phyloP scores from a whole-genome alignment of 1,140 invertebrate genomes.

The Eurosta solidaginis region DNA sequence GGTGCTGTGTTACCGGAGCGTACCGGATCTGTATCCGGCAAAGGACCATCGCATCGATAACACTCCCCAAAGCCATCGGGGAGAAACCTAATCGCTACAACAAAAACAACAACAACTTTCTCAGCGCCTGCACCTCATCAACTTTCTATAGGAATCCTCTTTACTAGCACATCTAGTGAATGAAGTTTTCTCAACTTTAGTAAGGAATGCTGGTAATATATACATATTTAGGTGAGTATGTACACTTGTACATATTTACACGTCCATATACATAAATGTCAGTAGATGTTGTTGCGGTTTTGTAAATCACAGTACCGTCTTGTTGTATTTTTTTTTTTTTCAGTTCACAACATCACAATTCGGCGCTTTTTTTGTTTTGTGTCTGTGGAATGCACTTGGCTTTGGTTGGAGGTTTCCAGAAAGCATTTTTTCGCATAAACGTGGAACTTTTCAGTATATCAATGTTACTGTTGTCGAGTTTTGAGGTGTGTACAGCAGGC shows the following conservation, averaged over 20 bases:
- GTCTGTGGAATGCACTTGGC: conserved; percentile 1
- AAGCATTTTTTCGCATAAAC: conserved; percentile 22
- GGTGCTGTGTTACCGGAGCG: too few species aligned
- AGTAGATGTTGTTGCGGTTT: background rate
- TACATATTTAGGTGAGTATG: background rate
- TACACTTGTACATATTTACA: background rate
- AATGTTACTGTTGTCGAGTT: background rate
- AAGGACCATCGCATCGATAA: too few species aligned
- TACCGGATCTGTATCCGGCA: too few species aligned
- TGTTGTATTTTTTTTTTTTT: background rate
- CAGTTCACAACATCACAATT: background rate
- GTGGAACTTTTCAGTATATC: conserved; percentile 14
- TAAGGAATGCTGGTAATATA: background rate
- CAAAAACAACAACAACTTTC: too few species aligned
- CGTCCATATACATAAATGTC: background rate
- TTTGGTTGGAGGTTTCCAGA: conserved; percentile 20
- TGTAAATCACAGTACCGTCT: conserved; percentile 9
- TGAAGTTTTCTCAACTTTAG: background rate
- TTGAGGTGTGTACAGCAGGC: background rate
- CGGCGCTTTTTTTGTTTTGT: background rate
- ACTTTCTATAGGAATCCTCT: too few species aligned
- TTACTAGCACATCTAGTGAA: too few species aligned
- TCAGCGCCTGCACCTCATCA: too few species aligned
- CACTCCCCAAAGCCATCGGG: too few species aligned
- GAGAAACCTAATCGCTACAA: too few species aligned